Conservation (phyloP, 2,113 vertebrate species). For the Macquaria ambigua region DNA sequence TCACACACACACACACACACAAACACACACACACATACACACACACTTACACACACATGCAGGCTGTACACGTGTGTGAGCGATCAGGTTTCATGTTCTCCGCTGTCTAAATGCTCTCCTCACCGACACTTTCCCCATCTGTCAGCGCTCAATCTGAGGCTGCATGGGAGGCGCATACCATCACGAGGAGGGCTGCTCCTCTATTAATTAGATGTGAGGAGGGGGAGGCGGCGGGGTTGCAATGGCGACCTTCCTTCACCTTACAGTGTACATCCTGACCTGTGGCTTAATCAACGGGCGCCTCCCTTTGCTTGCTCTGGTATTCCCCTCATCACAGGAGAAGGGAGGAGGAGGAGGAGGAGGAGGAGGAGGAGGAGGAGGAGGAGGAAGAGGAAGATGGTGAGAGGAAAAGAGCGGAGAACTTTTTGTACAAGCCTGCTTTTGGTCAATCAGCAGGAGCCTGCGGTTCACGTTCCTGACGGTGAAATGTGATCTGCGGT, state of each 20-base stretch:
- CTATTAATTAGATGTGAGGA: constrained; percentile 70
- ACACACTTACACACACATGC: constrained; percentile 14
- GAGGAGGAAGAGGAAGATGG: constrained; percentile 39
- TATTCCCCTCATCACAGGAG: constrained; percentile 63
- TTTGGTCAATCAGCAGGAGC: constrained; percentile 70
- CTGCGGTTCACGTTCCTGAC: constrained; percentile 52
- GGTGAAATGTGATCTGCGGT: constrained; percentile 50
- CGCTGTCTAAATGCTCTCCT: constrained; percentile 76
- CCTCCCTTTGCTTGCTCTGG: constrained; percentile 64
- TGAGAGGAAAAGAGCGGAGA: constrained; percentile 32
- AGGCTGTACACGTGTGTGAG: constrained; percentile 53
- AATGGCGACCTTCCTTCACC: constrained; percentile 64
- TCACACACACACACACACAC: constrained; percentile 29
- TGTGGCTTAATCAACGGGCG: constrained; percentile 62
- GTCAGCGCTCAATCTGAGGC: constrained; percentile 71
- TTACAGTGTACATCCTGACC: constrained; percentile 64
- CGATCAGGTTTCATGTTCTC: constrained; percentile 79
- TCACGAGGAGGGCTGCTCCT: constrained; percentile 56
- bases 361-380: constrained; percentile 42
- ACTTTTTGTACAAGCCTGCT: constrained; percentile 59
- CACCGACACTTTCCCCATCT: constrained; percentile 78
- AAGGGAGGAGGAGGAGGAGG: constrained; percentile 38
- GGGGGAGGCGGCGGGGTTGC: background rate
- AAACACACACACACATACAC: constrained; percentile 35
- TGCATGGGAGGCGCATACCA: constrained; percentile 67